A percentile compares a stretch with the other conserved stretches of the same genome.
Evolutionary conservation across 2,888 invertebrate species (phyloP).

Genomic region (Coecobrya sp.): DNA sequence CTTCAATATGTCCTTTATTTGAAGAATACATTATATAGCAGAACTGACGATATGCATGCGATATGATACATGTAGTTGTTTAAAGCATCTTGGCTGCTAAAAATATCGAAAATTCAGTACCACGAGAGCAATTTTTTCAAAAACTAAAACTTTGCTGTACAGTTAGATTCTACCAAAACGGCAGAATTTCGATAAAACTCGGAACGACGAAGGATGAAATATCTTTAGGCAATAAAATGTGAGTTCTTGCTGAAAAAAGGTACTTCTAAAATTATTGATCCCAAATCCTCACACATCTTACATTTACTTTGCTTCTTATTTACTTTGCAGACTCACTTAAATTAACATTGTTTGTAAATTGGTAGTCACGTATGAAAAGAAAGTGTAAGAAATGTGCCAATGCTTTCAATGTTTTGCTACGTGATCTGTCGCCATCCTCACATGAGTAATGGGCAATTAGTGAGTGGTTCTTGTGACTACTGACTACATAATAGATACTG

Average conservation of each 20-base stretch:
- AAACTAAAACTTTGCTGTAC: not conserved
- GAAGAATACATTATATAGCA: not conserved
- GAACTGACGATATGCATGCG: not conserved
- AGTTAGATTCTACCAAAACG: not conserved
- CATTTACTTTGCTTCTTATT: too few relatives aligned
- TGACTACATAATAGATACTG: too few relatives aligned
- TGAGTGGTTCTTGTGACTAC: too few relatives aligned
- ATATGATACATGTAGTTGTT: not conserved
- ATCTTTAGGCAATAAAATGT: conserved; percentile 51
- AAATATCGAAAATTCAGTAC: not conserved
- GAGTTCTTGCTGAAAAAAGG: not conserved
- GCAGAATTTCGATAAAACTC: conserved; percentile 6
- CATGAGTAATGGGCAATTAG: not conserved
- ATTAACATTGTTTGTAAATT: too few relatives aligned
- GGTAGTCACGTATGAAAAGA: not conserved
- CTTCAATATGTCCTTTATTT: not conserved
- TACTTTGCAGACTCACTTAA: too few relatives aligned
- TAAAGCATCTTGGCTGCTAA: not conserved
- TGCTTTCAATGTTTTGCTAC: not conserved
- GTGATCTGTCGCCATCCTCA: not conserved
- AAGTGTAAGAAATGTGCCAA: too few relatives aligned
- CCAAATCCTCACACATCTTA: too few relatives aligned
- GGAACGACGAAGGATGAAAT: not conserved
- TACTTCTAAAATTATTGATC: not conserved
- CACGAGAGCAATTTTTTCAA: conserved; percentile 9